phyloP scores from a whole-genome alignment of 2,888 invertebrate species.

The Laothoe populi region DNA sequence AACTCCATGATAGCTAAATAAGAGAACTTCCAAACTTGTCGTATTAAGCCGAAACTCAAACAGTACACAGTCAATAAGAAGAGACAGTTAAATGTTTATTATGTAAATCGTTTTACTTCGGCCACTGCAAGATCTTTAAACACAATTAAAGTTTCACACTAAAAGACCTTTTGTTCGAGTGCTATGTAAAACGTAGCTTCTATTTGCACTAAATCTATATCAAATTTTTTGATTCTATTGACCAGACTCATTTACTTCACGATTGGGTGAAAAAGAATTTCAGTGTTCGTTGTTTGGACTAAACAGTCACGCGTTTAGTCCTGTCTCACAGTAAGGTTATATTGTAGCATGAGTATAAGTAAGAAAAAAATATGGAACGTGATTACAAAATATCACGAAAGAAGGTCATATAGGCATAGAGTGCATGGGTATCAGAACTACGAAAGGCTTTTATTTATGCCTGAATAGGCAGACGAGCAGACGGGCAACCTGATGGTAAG shows the following conservation, averaged over 20 bases:
- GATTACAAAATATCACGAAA: too few species aligned
- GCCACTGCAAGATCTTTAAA: conserved; percentile 27
- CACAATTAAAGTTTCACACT: conserved; percentile 49
- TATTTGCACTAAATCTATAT: conserved; percentile 38
- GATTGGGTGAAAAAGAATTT: conserved; percentile 32
- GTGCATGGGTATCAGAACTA: too few species aligned
- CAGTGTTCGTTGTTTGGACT: background rate
- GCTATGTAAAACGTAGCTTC: conserved; percentile 38
- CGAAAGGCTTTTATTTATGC: too few species aligned
- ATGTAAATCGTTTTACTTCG: conserved; percentile 24
- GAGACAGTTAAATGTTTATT: conserved; percentile 22
- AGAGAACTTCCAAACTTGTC: conserved; percentile 25
- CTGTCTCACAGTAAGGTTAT: too few species aligned
- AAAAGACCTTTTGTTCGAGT: conserved; percentile 39
- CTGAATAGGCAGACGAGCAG: too few species aligned
- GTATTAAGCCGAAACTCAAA: conserved; percentile 17
- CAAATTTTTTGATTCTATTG: conserved; percentile 37
- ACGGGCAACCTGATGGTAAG: too few species aligned
- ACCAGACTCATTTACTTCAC: conserved; percentile 40
- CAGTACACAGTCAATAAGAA: conserved; percentile 23
- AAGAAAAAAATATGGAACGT: too few species aligned
- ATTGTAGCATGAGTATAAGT: too few species aligned
- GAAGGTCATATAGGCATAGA: too few species aligned
- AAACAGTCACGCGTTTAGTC: too few species aligned
- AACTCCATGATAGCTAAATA: conserved; percentile 28